phyloP scores from a whole-genome alignment of 2,113 vertebrate species.

The Fregata magnificens region DNA sequence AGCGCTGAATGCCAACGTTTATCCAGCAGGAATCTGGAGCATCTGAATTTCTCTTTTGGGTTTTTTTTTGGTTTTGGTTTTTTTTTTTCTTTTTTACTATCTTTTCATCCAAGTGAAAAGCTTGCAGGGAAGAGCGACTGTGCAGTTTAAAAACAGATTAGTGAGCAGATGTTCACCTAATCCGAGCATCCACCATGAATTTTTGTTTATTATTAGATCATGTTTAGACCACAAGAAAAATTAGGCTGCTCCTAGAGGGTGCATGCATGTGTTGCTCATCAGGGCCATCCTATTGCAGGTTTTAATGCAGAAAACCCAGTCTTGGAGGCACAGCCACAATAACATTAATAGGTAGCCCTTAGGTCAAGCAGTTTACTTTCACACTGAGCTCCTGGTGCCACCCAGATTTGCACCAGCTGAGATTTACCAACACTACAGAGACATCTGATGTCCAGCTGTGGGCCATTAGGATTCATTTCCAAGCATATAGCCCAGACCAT shows the following conservation, averaged over 20 bases:
- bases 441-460: background rate
- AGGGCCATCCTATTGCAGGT: background rate
- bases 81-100: background rate
- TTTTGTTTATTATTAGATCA: background rate
- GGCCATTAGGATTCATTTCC: background rate
- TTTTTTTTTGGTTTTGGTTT: too few species aligned
- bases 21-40: background rate
- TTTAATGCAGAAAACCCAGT: background rate
- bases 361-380: background rate
- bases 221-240: background rate
- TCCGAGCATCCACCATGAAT: background rate
- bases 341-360: background rate
- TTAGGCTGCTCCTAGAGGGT: background rate
- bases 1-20: background rate
- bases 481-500: background rate
- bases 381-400: background rate
- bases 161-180: constrained; percentile 25
- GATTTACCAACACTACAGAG: background rate
- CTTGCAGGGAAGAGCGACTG: background rate
- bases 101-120: background rate
- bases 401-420: background rate
- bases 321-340: background rate
- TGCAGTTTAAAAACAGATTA: constrained; percentile 4
- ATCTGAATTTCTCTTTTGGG: background rate
- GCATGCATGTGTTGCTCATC: background rate